Base-by-base conservation (phyloP, 2,113 vertebrate genomes). In the Paratilapia polleni region DNA sequence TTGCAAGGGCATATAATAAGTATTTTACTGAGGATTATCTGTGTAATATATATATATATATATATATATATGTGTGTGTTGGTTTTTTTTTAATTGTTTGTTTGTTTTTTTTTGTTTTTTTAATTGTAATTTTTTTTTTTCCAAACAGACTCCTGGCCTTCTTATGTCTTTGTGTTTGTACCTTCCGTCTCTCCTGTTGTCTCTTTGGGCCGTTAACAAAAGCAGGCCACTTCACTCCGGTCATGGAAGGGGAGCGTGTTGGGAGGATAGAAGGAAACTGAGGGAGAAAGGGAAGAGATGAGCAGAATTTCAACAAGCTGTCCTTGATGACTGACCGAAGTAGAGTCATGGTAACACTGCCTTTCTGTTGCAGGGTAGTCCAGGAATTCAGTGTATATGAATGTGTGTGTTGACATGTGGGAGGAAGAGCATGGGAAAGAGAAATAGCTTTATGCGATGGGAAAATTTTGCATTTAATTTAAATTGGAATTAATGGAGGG, bases 291-390 rank as follows among this genome's bases (percentile, higher is more conserved):
- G 56, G 81, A 80, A 59, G 90, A 74, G 85, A 92, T 54, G 92
- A 88, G 83, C 36, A 20, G 94, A 95, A 96, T 95, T 94, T 93
- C 92, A 96, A 95, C 81, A 28, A 95, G 91, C 77, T 75, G 88
- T 90, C 91, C 90, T 91, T 89, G 83, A 89, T 68, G 76, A 87
- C 83, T 82, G 81, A 90, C 84, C 80, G 76, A 82, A 82, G 90
- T 38, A 89, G 82, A 80, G 80, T 90, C 88, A 88, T 89, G 76
- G 87, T 89, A 92, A 94, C 90, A 79, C 91, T 75, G 85, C 87
- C 57, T 49, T 84, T 81, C 79, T 77, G 77, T 91, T 86, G 79
- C 83, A 66, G 80, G 83, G 81, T 66, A 77, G 66, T 76, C 62
- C 34, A 60, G 83, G 20, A 86, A 83, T 85, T 59, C 14, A 41